Evolutionary conservation across 2,797 vertebrate genomes (phyloP).

Genomic region (Leuciscus waleckii): DNA sequence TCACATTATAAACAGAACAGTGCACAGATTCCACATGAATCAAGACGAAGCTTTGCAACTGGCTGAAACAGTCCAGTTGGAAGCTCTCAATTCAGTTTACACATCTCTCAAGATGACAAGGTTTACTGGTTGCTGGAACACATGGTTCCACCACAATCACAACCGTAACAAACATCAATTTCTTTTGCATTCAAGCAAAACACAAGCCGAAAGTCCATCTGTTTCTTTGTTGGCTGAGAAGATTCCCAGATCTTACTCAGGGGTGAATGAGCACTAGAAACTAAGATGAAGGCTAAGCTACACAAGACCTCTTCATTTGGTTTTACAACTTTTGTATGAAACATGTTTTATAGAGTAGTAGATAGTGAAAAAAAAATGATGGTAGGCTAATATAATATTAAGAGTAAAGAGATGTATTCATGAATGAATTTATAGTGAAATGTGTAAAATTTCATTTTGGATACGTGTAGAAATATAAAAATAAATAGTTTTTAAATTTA

Average conservation of each 20-base stretch:
- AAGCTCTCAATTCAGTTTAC: not conserved
- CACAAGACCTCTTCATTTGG: not conserved
- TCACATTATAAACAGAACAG: slow-evolving; percentile 23
- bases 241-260: not conserved
- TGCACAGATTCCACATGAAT: slow-evolving; percentile 40
- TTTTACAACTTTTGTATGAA: not conserved
- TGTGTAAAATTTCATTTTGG: not conserved
- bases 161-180: slow-evolving; percentile 5
- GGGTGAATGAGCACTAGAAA: not conserved
- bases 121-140: slow-evolving; percentile 2
- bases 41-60: slow-evolving; percentile 45
- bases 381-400: not conserved
- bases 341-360: not conserved
- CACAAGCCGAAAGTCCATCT: not conserved
- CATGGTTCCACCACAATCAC: slow-evolving; percentile 15
- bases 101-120: not conserved
- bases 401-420: not conserved
- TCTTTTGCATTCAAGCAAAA: slow-evolving; percentile 13
- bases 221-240: not conserved
- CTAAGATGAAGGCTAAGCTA: not conserved
- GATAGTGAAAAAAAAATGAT: not conserved
- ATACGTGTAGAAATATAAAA: too few relatives aligned
- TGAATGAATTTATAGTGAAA: not conserved
- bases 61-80: not conserved
- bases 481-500: too few relatives aligned